Conservation (phyloP, 2,797 vertebrate genomes). For the Tangara arthus region DNA sequence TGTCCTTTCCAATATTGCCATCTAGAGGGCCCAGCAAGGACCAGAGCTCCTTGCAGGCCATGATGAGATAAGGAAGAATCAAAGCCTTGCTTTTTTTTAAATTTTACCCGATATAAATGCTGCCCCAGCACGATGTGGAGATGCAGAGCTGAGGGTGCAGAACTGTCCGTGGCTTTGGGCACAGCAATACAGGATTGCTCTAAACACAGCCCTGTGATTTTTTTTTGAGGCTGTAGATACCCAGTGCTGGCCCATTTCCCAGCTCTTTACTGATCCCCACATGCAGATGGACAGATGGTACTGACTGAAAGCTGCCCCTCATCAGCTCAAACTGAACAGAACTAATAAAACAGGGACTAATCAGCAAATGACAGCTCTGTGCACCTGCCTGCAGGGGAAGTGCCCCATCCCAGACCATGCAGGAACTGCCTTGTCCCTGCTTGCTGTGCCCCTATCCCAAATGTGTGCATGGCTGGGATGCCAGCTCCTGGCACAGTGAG, state of each 20-base stretch:
- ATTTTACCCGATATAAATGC: background rate
- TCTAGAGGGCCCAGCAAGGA: slow-evolving; percentile 55
- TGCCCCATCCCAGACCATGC: background rate
- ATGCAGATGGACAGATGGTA: background rate
- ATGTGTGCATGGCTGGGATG: background rate
- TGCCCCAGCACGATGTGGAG: background rate
- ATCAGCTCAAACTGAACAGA: background rate
- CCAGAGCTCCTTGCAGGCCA: background rate
- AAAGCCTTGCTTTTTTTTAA: accelerated
- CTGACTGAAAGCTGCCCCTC: background rate
- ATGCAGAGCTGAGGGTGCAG: background rate
- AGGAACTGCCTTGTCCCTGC: background rate
- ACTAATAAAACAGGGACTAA: background rate
- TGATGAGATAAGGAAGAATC: background rate
- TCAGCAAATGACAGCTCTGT: background rate
- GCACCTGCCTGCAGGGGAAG: background rate
- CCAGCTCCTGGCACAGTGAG: background rate
- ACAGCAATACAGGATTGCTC: background rate
- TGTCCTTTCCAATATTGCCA: slow-evolving; percentile 63
- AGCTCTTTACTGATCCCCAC: background rate
- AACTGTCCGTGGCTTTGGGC: background rate
- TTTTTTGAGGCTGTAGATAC: background rate
- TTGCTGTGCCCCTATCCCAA: background rate
- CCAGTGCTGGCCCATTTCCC: background rate
- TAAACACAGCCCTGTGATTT: background rate